phyloP scores from a whole-genome alignment of 1,140 invertebrate genomes.

The Drosophila funebris region DNA sequence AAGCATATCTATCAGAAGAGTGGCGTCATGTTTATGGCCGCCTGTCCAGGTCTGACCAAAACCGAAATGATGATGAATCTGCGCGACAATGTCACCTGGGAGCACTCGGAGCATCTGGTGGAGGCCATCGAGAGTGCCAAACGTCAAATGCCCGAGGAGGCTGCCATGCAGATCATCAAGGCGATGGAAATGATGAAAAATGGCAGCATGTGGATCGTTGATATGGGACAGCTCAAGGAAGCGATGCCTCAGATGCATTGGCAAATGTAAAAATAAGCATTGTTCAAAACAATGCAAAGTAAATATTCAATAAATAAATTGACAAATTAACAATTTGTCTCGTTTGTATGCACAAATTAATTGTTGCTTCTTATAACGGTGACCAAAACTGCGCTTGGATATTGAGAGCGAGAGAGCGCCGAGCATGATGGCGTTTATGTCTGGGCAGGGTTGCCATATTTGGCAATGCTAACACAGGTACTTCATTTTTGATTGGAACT shows the following conservation, averaged over 20 bases:
- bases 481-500: too few species aligned
- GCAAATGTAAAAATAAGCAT: slow-evolving; percentile 57
- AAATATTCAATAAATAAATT: background rate
- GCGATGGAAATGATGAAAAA: slow-evolving; percentile 75
- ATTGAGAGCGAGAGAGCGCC: too few species aligned
- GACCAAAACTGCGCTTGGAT: too few species aligned
- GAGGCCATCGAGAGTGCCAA: slow-evolving; percentile 71
- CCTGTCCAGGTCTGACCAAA: slow-evolving; percentile 72
- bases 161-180: slow-evolving; percentile 66
- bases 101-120: slow-evolving; percentile 59
- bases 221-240: slow-evolving; percentile 68
- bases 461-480: too few species aligned
- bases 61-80: slow-evolving; percentile 76
- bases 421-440: too few species aligned
- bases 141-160: slow-evolving; percentile 70
- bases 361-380: too few species aligned
- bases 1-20: slow-evolving; percentile 61
- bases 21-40: slow-evolving; percentile 68
- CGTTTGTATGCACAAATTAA: background rate
- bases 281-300: background rate
- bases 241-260: slow-evolving; percentile 65
- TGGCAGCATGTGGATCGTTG: slow-evolving; percentile 73
- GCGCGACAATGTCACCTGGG: slow-evolving; percentile 70
- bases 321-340: background rate
- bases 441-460: too few species aligned